Percentiles rank a stretch among this genome's conserved stretches.
Conservation (phyloP, 2,797 vertebrate genomes). For the Eleutherodactylus coqui region DNA sequence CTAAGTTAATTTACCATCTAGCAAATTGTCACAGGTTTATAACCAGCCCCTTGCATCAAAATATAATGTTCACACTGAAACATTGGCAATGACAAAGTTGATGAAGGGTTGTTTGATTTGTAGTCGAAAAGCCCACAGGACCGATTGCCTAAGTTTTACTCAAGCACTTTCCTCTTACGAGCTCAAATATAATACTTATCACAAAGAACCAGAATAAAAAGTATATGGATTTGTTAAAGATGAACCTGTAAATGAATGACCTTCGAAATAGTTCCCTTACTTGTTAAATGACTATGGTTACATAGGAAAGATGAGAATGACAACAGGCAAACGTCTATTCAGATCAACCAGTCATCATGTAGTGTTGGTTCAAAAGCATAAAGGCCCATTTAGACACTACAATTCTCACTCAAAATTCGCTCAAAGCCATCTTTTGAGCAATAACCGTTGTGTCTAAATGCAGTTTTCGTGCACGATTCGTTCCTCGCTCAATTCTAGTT, state of each 20-base stretch:
- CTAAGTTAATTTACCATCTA: conserved; percentile 64
- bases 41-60: conserved; percentile 26
- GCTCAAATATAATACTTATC: background rate
- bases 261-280: background rate
- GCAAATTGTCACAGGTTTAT: conserved; percentile 50
- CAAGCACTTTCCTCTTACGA: background rate
- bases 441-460: too few species aligned
- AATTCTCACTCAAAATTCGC: too few species aligned
- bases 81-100: conserved; percentile 49
- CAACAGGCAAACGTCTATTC: background rate
- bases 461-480: too few species aligned
- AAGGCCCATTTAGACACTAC: too few species aligned
- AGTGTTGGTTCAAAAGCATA: background rate
- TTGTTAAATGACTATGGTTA: background rate
- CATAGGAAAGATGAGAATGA: background rate
- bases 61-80: conserved; percentile 45
- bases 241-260: background rate
- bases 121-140: conserved; percentile 30
- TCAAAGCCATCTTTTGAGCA: too few species aligned
- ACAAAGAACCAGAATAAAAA: conserved; percentile 1
- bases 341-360: background rate
- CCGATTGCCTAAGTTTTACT: conserved; percentile 26
- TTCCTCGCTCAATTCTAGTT: too few species aligned
- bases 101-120: conserved; percentile 40
- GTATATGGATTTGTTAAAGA: background rate